Percentiles rank a stretch among this genome's conserved stretches.
These are phyloP conservation scores for Apomyelois bistriatella DNA, from an alignment of 2,888 invertebrate species.

Conservation along the genomic window DNA sequence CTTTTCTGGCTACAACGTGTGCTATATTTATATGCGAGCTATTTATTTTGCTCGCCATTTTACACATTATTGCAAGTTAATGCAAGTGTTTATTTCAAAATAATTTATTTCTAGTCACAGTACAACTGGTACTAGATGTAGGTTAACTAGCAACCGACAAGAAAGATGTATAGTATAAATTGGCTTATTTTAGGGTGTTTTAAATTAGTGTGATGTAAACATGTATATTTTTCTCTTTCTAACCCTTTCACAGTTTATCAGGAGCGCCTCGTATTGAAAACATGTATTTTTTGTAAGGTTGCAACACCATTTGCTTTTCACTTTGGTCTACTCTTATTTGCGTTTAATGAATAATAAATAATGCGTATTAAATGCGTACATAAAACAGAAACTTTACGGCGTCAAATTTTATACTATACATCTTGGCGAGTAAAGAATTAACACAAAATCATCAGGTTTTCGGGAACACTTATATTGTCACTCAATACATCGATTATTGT, in stretches of 20 bases:
- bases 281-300: too few relatives aligned
- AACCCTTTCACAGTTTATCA: background rate
- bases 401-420: conserved; percentile 1
- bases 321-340: background rate
- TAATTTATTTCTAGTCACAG: conserved; percentile 68
- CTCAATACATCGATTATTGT: conserved; percentile 20
- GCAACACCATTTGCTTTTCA: too few relatives aligned
- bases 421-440: background rate
- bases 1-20: conserved; percentile 4
- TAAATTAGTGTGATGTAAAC: background rate
- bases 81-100: conserved; percentile 17
- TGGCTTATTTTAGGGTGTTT: background rate
- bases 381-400: too few relatives aligned
- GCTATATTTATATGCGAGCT: conserved; percentile 22
- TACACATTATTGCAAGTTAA: conserved; percentile 18
- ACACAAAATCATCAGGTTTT: conserved; percentile 19
- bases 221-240: background rate
- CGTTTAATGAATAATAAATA: too few relatives aligned
- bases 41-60: conserved; percentile 37
- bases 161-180: conserved; percentile 16
- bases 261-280: too few relatives aligned
- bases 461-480: conserved; percentile 24
- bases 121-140: conserved; percentile 60
- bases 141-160: conserved; percentile 18
- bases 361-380: too few relatives aligned